Evolutionary conservation across 1,140 invertebrate species (phyloP).

Genomic region (Myzus persicae): DNA sequence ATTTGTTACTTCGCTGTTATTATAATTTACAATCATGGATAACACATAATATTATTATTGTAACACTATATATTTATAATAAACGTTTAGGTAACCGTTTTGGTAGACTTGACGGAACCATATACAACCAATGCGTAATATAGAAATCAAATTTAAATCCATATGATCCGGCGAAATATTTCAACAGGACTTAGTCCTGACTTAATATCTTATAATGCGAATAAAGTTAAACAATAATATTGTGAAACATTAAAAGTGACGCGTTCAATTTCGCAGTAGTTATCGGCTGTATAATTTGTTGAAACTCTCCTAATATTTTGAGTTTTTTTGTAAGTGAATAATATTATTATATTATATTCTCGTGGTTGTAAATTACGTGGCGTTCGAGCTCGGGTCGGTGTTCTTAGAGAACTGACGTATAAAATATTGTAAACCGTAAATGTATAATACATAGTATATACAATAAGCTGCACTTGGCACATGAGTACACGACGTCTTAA

Average conservation of each 20-base stretch:
- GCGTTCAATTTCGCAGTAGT: not conserved
- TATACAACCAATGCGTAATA: too few relatives aligned
- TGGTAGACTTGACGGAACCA: too few relatives aligned
- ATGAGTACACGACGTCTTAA: not conserved
- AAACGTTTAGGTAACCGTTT: too few relatives aligned
- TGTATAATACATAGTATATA: not conserved
- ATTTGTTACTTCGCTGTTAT: too few relatives aligned
- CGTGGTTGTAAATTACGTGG: not conserved
- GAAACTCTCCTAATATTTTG: not conserved
- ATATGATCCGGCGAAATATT: too few relatives aligned
- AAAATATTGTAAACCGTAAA: not conserved
- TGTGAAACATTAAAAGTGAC: not conserved
- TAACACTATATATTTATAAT: too few relatives aligned
- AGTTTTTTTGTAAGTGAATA: not conserved
- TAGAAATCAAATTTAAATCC: too few relatives aligned
- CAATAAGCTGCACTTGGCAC: not conserved
- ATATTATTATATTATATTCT: not conserved
- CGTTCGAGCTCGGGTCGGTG: not conserved
- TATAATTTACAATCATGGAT: too few relatives aligned
- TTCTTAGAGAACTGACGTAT: conserved; percentile 4
- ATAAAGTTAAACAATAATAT: too few relatives aligned
- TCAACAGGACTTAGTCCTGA: too few relatives aligned
- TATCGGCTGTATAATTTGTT: not conserved
- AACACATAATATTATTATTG: too few relatives aligned
- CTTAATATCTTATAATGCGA: too few relatives aligned